phyloP scores from a whole-genome alignment of 2,888 invertebrate species.

The Plagodis pulveraria region DNA sequence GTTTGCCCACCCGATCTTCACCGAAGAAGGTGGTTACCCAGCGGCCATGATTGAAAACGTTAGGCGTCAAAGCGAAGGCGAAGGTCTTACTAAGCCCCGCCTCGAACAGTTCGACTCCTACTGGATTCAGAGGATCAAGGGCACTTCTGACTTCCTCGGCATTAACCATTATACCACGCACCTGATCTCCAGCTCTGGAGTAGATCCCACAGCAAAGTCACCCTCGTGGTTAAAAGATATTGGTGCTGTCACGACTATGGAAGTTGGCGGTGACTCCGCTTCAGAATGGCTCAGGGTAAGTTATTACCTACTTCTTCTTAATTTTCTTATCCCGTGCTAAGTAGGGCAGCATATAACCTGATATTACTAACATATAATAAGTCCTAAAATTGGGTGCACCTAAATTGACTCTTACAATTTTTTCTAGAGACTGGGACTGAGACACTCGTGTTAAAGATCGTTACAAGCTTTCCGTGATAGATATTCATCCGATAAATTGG shows the following conservation, averaged over 20 bases:
- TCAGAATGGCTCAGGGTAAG: slow-evolving; percentile 79
- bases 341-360: too few relatives aligned
- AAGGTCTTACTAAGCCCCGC: slow-evolving; percentile 70
- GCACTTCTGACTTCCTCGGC: slow-evolving; percentile 79
- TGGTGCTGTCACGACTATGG: slow-evolving; percentile 73
- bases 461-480: too few relatives aligned
- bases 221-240: slow-evolving; percentile 81
- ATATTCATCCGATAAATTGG: too few relatives aligned
- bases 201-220: slow-evolving; percentile 71
- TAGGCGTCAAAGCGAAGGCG: slow-evolving; percentile 67
- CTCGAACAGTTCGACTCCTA: slow-evolving; percentile 75
- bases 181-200: slow-evolving; percentile 70
- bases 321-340: too few relatives aligned
- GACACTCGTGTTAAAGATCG: too few relatives aligned
- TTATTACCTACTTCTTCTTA: not conserved
- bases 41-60: slow-evolving; percentile 76
- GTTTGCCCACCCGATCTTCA: slow-evolving; percentile 83
- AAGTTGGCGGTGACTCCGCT: slow-evolving; percentile 76
- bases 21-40: slow-evolving; percentile 79
- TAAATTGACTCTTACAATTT: too few relatives aligned
- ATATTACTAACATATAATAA: too few relatives aligned
- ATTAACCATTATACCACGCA: slow-evolving; percentile 82
- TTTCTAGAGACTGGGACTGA: too few relatives aligned
- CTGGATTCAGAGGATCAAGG: slow-evolving; percentile 76
- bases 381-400: too few relatives aligned